These are phyloP conservation scores for Drosophila rhopaloa DNA, from an alignment of 1,140 invertebrate genomes.

Conservation along the genomic window DNA sequence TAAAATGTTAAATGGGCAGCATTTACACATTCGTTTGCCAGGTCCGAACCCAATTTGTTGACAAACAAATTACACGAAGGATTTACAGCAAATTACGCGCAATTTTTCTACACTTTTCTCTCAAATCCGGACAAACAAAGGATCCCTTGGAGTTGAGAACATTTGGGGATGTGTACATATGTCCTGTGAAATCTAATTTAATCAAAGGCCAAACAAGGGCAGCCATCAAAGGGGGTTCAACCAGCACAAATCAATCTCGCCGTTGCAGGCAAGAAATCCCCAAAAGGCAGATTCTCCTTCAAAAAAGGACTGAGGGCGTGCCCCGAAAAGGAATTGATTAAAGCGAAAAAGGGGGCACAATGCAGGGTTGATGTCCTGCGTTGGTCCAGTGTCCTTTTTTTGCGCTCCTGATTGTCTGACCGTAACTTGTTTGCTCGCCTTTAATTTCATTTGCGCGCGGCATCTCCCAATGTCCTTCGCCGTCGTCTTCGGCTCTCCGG, in stretches of 20 bases:
- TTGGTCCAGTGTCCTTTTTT: constrained; percentile 53
- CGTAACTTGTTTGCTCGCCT: constrained; percentile 84
- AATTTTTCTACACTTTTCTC: constrained; percentile 77
- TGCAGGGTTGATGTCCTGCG: constrained; percentile 55
- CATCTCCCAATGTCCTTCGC: constrained; percentile 13
- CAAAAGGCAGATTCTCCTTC: constrained; percentile 46
- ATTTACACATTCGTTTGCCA: constrained; percentile 68
- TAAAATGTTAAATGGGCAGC: constrained; percentile 71
- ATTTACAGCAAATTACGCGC: constrained; percentile 77
- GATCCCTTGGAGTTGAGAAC: constrained; percentile 17
- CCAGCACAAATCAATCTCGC: constrained; percentile 56
- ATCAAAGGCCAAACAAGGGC: constrained; percentile 76
- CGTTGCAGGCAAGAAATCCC: constrained; percentile 39
- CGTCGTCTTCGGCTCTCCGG: constrained; percentile 12
- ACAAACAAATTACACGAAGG: constrained; percentile 80
- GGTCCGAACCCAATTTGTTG: constrained; percentile 63
- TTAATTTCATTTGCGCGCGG: constrained; percentile 81
- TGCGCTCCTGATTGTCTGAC: constrained; percentile 79
- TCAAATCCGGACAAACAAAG: constrained; percentile 63
- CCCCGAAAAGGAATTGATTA: constrained; percentile 74
- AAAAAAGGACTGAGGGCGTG: constrained; percentile 43
- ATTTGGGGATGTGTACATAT: constrained; percentile 74
- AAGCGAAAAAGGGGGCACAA: constrained; percentile 50
- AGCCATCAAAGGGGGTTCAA: constrained; percentile 17
- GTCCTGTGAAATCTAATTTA: constrained; percentile 84